These are phyloP conservation scores for Agrotis puta DNA, from an alignment of 2,888 invertebrate species.

Conservation along the genomic window DNA sequence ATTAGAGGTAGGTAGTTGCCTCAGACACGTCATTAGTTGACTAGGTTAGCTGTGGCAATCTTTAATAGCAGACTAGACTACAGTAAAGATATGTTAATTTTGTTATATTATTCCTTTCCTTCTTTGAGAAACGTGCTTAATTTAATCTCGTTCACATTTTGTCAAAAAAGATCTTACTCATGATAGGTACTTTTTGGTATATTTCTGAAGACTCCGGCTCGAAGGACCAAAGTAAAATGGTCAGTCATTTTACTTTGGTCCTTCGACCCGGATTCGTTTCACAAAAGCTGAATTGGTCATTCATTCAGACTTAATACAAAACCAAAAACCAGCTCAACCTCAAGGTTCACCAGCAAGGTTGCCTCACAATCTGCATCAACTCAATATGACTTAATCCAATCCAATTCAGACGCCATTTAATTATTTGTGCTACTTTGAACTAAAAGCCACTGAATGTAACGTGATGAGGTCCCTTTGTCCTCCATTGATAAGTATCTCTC, in stretches of 20 bases:
- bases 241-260: background rate
- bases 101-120: background rate
- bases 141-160: background rate
- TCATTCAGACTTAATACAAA: conserved; percentile 8
- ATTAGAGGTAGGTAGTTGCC: conserved; percentile 12
- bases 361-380: background rate
- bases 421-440: conserved; percentile 24
- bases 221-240: no score
- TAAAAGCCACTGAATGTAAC: conserved; percentile 42
- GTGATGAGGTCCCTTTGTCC: conserved; percentile 42
- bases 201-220: background rate
- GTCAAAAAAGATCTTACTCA: background rate
- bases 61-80: background rate
- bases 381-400: conserved; percentile 38
- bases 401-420: conserved; percentile 14
- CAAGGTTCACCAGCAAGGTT: conserved; percentile 18
- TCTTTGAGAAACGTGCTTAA: no score
- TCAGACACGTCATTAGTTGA: background rate
- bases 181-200: no score
- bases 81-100: background rate
- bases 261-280: conserved; percentile 23
- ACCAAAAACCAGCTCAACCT: conserved; percentile 10
- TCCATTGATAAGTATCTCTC: conserved; percentile 59
- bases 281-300: background rate
- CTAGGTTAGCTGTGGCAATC: background rate